Conservation (phyloP, 2,113 vertebrate species). For the Apteryx owenii region DNA sequence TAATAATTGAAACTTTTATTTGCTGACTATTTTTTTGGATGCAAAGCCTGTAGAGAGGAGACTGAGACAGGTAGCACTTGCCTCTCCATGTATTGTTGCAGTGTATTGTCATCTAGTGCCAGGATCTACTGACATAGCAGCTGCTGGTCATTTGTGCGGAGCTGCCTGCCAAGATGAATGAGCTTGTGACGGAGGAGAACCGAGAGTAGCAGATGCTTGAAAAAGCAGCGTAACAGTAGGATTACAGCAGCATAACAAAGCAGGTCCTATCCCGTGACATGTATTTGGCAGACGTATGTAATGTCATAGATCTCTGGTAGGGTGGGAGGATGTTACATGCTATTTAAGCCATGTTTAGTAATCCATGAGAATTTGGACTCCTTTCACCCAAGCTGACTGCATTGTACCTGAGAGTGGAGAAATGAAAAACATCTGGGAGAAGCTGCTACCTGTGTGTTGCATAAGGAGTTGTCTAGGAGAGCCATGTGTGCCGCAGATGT, state of each 20-base stretch:
- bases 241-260: background rate
- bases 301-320: rapidly evolving
- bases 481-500: background rate
- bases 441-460: background rate
- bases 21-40: background rate
- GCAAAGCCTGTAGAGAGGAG: background rate
- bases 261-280: background rate
- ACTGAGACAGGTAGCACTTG: background rate
- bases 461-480: background rate
- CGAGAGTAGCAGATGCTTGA: background rate
- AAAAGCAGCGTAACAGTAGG: background rate
- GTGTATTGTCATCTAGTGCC: background rate
- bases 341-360: background rate
- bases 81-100: background rate
- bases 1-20: background rate
- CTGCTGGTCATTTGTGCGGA: background rate
- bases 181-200: background rate
- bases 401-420: background rate
- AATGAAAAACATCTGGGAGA: background rate
- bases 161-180: background rate
- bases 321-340: background rate
- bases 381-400: background rate
- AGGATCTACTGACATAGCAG: background rate
- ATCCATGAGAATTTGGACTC: rapidly evolving
- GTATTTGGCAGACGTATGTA: background rate